phyloP scores from a whole-genome alignment of 2,888 invertebrate species.

The Geotrupes spiniger region DNA sequence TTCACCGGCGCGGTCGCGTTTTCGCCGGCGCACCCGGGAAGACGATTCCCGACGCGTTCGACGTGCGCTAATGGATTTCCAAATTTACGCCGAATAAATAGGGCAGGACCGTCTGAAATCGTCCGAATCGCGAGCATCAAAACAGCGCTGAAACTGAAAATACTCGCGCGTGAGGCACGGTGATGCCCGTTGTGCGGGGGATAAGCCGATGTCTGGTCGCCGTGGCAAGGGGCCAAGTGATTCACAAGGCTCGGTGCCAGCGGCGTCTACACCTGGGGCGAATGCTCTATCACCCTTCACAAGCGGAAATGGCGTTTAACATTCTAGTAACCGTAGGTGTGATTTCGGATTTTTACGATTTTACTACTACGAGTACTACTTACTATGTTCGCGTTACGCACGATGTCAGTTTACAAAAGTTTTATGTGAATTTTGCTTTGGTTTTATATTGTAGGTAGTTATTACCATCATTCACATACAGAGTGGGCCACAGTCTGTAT shows the following conservation, averaged over 20 bases:
- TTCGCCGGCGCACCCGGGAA: not conserved
- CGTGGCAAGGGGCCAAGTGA: conserved; percentile 38
- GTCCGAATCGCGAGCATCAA: conserved; percentile 28
- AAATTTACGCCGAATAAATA: conserved; percentile 25
- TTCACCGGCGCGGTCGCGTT: not conserved
- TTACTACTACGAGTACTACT: too few species aligned
- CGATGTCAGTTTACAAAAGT: too few species aligned
- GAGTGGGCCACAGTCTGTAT: too few species aligned
- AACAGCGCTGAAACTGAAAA: conserved; percentile 32
- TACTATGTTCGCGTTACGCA: too few species aligned
- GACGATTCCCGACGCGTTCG: conserved; percentile 8
- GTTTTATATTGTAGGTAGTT: too few species aligned
- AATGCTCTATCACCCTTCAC: conserved; percentile 31
- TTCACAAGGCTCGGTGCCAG: conserved; percentile 41
- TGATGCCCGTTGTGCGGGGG: conserved; percentile 27
- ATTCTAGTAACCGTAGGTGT: conserved; percentile 7
- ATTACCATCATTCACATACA: too few species aligned
- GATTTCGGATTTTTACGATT: too few species aligned
- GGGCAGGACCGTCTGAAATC: conserved; percentile 28
- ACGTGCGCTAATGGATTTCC: conserved; percentile 14
- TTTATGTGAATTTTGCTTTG: too few species aligned
- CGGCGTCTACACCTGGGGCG: conserved; percentile 37
- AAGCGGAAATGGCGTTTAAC: conserved; percentile 27
- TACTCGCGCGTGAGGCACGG: conserved; percentile 18
- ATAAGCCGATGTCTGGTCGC: conserved; percentile 38